A percentile compares a stretch with the other conserved stretches of the same genome.
Evolutionary conservation across 2,888 invertebrate genomes (phyloP).

Genomic region (Euzophera pinguis): DNA sequence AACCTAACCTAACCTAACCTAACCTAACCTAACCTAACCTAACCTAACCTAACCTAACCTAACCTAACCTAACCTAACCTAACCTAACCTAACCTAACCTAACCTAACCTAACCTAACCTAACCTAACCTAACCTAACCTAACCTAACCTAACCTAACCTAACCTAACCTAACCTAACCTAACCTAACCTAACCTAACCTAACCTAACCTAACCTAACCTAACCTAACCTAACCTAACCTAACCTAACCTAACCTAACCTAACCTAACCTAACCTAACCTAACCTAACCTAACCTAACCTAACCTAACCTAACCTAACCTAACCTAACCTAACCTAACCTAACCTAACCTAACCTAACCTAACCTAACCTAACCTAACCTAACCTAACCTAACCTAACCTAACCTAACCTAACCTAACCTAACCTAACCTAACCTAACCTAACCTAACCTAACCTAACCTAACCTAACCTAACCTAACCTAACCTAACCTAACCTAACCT

Average conservation of each 20-base stretch:
- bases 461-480: slow-evolving; percentile 19
- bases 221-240: slow-evolving; percentile 12
- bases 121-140: slow-evolving; percentile 13
- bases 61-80: slow-evolving; percentile 30
- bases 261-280: slow-evolving; percentile 17
- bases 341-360: background rate
- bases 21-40: slow-evolving; percentile 32
- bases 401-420: slow-evolving; percentile 26
- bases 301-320: slow-evolving; percentile 16
- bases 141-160: slow-evolving; percentile 15
- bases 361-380: background rate
- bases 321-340: slow-evolving; percentile 3
- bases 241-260: slow-evolving; percentile 31
- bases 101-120: slow-evolving; percentile 15
- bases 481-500: slow-evolving; percentile 25
- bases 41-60: slow-evolving; percentile 32
- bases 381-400: slow-evolving; percentile 7
- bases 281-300: slow-evolving; percentile 13
- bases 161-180: slow-evolving; percentile 2
- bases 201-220: background rate
- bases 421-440: slow-evolving; percentile 24
- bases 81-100: slow-evolving; percentile 20
- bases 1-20: slow-evolving; percentile 33
- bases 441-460: slow-evolving; percentile 14
- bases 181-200: background rate